Conservation (phyloP, 2,113 vertebrate genomes). For the Rana temporaria region DNA sequence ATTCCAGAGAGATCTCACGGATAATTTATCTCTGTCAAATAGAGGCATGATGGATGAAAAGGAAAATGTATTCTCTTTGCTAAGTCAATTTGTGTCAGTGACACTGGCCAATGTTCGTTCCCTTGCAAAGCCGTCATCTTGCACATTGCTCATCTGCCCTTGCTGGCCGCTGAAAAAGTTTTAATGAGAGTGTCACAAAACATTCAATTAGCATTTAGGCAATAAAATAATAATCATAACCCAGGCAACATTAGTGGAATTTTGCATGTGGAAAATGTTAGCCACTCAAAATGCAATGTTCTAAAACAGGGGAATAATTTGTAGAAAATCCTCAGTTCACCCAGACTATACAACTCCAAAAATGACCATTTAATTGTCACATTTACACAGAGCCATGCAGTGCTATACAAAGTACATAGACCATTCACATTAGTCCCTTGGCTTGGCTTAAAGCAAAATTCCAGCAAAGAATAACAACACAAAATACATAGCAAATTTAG, state of each 20-base stretch:
- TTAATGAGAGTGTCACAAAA: conserved; percentile 24
- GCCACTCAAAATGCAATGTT: background rate
- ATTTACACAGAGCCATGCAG: no score
- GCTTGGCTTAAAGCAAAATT: no score
- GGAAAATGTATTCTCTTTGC: conserved; percentile 45
- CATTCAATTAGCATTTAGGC: conserved; percentile 38
- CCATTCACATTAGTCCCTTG: no score
- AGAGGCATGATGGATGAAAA: conserved; percentile 51
- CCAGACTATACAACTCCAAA: no score
- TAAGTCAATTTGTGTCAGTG: conserved; percentile 43
- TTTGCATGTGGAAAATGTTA: background rate
- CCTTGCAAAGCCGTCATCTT: conserved; percentile 26
- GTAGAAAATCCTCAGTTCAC: background rate
- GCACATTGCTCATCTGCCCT: conserved; percentile 37
- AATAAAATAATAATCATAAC: conserved; percentile 35
- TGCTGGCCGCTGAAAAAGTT: conserved; percentile 32
- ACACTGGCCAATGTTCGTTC: conserved; percentile 40
- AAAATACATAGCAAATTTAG: no score
- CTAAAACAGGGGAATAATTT: conserved; percentile 9
- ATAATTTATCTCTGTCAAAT: conserved; percentile 53
- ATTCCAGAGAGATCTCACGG: conserved; percentile 44
- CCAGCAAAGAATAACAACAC: no score
- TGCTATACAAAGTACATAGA: no score
- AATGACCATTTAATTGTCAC: no score
- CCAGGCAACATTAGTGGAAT: background rate